A percentile compares a stretch with the other conserved stretches of the same genome.
Conservation (phyloP, 2,888 invertebrate species). For the Drosophila greeni region DNA sequence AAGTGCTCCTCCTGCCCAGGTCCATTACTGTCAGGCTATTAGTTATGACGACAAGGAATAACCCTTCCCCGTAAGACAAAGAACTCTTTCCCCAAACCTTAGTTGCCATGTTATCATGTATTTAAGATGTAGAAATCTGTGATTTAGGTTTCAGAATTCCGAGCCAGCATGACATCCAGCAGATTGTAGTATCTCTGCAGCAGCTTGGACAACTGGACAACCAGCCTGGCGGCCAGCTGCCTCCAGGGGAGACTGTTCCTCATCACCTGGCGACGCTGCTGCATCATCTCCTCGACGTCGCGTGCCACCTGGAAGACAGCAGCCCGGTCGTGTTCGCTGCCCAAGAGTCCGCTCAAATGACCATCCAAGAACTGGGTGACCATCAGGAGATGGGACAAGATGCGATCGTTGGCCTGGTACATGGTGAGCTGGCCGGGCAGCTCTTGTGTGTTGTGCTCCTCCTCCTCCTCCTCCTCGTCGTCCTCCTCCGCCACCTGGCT, state of each 20-base stretch:
- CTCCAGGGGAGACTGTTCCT: not conserved
- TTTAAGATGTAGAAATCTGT: not conserved
- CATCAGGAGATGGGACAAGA: not conserved
- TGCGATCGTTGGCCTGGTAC: not conserved
- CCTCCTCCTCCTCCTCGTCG: too few relatives aligned
- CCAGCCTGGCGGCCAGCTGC: not conserved
- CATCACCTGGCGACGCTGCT: not conserved
- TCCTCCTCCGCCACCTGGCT: not conserved
- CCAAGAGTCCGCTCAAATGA: not conserved
- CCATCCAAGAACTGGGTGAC: not conserved
- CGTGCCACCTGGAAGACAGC: not conserved
- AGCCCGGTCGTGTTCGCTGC: not conserved
- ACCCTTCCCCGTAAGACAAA: not conserved
- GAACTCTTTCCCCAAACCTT: not conserved
- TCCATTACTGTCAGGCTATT: conserved; percentile 16
- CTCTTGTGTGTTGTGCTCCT: not conserved
- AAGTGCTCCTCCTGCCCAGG: not conserved
- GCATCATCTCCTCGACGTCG: not conserved
- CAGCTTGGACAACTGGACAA: not conserved
- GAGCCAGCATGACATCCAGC: not conserved
- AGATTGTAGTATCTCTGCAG: not conserved
- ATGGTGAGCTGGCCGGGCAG: too few relatives aligned
- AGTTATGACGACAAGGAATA: not conserved
- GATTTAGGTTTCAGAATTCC: not conserved
- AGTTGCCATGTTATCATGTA: too few relatives aligned